Conservation (phyloP, 2,113 vertebrate species). For the Sinocyclocheilus maitianheensis region DNA sequence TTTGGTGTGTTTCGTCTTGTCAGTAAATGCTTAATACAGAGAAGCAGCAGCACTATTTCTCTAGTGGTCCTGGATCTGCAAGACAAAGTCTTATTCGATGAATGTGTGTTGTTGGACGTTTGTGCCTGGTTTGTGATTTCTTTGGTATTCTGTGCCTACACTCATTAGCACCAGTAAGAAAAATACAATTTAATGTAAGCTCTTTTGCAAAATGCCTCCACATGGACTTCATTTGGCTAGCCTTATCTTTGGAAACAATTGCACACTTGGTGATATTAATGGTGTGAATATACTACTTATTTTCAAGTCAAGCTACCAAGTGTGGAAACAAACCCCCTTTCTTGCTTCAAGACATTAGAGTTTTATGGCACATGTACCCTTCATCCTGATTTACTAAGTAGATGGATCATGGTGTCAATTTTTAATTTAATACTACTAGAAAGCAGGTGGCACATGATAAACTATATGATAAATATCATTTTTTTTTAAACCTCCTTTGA, state of each 20-base stretch:
- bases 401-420: background rate
- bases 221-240: background rate
- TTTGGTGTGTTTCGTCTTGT: background rate
- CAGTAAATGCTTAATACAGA: slow-evolving; percentile 2
- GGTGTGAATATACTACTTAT: background rate
- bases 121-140: background rate
- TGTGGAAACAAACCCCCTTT: background rate
- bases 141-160: background rate
- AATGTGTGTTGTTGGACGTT: background rate
- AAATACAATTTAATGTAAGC: background rate
- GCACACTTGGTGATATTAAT: slow-evolving; percentile 5
- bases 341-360: background rate
- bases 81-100: background rate
- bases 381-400: slow-evolving; percentile 8
- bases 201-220: background rate
- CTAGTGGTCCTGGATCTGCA: background rate
- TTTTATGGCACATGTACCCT: background rate
- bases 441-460: background rate
- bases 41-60: background rate
- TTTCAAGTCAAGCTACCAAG: background rate
- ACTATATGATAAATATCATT: slow-evolving; percentile 30
- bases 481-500: slow-evolving; percentile 40
- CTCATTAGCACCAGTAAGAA: background rate
- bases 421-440: background rate
- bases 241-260: slow-evolving; percentile 1